Evolutionary conservation across 2,888 invertebrate genomes (phyloP).

Genomic region (Orthonevra nobilis): DNA sequence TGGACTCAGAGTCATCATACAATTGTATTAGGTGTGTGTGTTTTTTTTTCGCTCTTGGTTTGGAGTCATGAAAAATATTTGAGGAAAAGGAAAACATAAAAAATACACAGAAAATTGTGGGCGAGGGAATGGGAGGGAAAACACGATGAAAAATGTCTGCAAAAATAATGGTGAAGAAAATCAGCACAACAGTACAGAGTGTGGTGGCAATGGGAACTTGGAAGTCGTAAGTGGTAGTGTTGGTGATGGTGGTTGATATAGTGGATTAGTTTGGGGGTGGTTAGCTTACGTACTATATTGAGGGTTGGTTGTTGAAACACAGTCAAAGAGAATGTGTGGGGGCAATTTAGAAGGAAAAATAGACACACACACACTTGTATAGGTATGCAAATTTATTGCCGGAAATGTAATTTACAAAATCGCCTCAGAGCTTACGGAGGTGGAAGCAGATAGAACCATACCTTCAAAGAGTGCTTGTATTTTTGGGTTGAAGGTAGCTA

Average conservation of each 20-base stretch:
- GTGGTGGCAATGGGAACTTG: too few species aligned
- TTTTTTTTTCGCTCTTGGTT: slow-evolving; percentile 21
- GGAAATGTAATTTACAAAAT: slow-evolving; percentile 80
- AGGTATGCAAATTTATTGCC: slow-evolving; percentile 80
- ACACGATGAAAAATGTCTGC: slow-evolving; percentile 65
- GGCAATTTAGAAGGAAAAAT: slow-evolving; percentile 78
- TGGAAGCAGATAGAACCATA: slow-evolving; percentile 35
- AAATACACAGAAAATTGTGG: neutral
- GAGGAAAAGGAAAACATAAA: slow-evolving; percentile 51
- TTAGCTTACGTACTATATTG: slow-evolving; percentile 7
- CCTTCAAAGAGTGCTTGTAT: neutral
- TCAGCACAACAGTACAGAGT: slow-evolving; percentile 35
- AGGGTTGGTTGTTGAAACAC: slow-evolving; percentile 24
- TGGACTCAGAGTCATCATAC: slow-evolving; percentile 55
- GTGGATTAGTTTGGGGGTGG: slow-evolving; percentile 51
- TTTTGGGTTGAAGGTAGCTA: too few species aligned
- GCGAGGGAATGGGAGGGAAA: slow-evolving; percentile 18
- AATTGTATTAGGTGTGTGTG: slow-evolving; percentile 41
- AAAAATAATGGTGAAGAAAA: slow-evolving; percentile 66
- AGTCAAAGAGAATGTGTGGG: slow-evolving; percentile 59
- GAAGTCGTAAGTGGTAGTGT: neutral
- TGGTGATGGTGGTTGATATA: neutral
- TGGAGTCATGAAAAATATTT: slow-evolving; percentile 68
- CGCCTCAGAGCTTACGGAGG: slow-evolving; percentile 74
- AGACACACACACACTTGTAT: slow-evolving; percentile 73